Percentiles rank a stretch among this genome's conserved stretches.
Conservation (phyloP, 2,888 invertebrate genomes). For the Noctua pronuba region DNA sequence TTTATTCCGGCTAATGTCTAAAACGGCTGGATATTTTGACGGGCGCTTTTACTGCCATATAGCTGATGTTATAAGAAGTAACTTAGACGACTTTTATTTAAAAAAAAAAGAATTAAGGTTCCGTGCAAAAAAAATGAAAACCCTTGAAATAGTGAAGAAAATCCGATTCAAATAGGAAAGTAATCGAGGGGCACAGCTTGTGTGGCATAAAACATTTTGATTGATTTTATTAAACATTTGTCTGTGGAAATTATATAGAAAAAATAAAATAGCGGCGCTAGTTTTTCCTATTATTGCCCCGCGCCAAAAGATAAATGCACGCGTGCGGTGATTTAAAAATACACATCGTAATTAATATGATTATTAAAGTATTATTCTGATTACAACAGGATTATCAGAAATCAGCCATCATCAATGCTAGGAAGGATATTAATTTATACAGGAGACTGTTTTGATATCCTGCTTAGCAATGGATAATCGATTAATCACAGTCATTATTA, state of each 20-base stretch:
- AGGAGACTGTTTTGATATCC: not conserved
- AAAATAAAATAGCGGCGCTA: not conserved
- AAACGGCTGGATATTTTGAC: too few relatives aligned
- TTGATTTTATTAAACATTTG: not conserved
- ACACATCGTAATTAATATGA: not conserved
- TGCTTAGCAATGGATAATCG: not conserved
- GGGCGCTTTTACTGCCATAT: too few relatives aligned
- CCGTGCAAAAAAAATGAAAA: too few relatives aligned
- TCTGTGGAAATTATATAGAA: not conserved
- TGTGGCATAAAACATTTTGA: not conserved
- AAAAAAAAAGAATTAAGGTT: too few relatives aligned
- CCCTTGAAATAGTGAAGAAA: too few relatives aligned
- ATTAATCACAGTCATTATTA: too few relatives aligned
- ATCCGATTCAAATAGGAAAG: too few relatives aligned
- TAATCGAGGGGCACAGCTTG: too few relatives aligned
- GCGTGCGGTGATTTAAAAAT: not conserved
- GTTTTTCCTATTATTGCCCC: not conserved
- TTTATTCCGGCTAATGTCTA: too few relatives aligned
- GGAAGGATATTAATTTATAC: not conserved
- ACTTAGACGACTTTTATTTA: too few relatives aligned
- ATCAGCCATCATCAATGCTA: not conserved
- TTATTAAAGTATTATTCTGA: not conserved
- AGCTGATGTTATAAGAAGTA: too few relatives aligned
- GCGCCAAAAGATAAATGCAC: not conserved
- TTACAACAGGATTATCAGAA: not conserved